phyloP scores from a whole-genome alignment of 2,888 invertebrate species.

The Trimorus sp. region DNA sequence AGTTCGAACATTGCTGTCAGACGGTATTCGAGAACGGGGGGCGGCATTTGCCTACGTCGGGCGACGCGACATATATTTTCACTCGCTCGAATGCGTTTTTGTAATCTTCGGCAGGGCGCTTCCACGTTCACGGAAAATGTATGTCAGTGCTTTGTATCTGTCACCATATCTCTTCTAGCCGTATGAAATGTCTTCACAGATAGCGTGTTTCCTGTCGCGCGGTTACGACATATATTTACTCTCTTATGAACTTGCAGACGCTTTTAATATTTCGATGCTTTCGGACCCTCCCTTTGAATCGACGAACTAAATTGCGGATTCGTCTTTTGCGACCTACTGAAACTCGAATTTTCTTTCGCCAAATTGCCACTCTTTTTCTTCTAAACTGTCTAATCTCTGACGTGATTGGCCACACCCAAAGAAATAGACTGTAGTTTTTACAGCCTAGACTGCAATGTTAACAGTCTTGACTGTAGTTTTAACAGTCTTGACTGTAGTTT shows the following conservation, averaged over 20 bases:
- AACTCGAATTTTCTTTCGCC: too few species aligned
- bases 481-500: too few species aligned
- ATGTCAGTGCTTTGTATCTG: conserved; percentile 58
- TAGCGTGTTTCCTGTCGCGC: conserved; percentile 36
- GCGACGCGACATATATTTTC: conserved; percentile 43
- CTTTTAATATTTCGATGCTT: conserved; percentile 30
- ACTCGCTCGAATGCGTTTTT: conserved; percentile 45
- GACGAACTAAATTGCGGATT: too few species aligned
- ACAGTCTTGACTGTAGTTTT: too few species aligned
- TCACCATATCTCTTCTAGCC: conserved; percentile 58
- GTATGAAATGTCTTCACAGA: conserved; percentile 45
- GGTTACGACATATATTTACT: conserved; percentile 33
- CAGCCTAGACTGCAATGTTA: too few species aligned
- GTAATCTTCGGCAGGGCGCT: conserved; percentile 59
- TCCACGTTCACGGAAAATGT: conserved; percentile 59
- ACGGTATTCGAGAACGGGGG: conserved; percentile 10
- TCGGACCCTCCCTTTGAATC: too few species aligned
- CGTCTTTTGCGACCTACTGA: too few species aligned
- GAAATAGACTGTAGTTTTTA: too few species aligned
- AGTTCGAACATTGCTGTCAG: conserved; percentile 30
- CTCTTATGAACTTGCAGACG: conserved; percentile 10
- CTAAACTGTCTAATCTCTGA: too few species aligned
- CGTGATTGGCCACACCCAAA: too few species aligned
- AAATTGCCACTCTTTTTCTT: too few species aligned
- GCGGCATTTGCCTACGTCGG: conserved; percentile 22